A percentile compares a stretch with the other conserved stretches of the same genome.
phyloP scores from a whole-genome alignment of 2,797 vertebrate genomes.

The Tangara arthus region DNA sequence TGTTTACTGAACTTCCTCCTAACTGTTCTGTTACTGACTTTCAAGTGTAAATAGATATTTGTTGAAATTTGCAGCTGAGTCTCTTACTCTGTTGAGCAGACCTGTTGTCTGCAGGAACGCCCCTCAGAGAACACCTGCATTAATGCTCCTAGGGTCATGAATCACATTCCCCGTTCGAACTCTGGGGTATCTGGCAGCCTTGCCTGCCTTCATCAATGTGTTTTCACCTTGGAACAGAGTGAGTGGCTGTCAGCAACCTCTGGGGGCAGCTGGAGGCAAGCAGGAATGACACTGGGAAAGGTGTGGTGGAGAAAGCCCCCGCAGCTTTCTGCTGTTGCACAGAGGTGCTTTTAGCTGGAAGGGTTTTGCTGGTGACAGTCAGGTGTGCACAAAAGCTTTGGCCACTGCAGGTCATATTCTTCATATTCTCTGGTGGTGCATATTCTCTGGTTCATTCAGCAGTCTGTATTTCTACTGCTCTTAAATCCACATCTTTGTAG shows the following conservation, averaged over 20 bases:
- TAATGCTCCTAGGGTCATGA: not conserved
- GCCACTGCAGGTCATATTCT: accelerated
- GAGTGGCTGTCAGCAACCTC: not conserved
- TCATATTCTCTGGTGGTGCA: not conserved
- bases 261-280: not conserved
- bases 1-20: not conserved
- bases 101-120: no score
- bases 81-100: not conserved
- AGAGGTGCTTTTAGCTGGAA: not conserved
- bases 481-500: not conserved
- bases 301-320: not conserved
- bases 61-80: not conserved
- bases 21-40: not conserved
- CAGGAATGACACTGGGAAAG: not conserved
- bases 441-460: not conserved
- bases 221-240: not conserved
- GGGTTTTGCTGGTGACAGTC: not conserved
- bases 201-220: not conserved
- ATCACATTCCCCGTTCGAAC: not conserved
- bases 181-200: not conserved
- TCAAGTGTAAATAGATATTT: not conserved
- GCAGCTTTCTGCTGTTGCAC: not conserved
- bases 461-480: not conserved
- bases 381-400: not conserved
- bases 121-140: not conserved